Conservation (phyloP, 2,888 invertebrate species). For the Stenchaetothrips biformis region DNA sequence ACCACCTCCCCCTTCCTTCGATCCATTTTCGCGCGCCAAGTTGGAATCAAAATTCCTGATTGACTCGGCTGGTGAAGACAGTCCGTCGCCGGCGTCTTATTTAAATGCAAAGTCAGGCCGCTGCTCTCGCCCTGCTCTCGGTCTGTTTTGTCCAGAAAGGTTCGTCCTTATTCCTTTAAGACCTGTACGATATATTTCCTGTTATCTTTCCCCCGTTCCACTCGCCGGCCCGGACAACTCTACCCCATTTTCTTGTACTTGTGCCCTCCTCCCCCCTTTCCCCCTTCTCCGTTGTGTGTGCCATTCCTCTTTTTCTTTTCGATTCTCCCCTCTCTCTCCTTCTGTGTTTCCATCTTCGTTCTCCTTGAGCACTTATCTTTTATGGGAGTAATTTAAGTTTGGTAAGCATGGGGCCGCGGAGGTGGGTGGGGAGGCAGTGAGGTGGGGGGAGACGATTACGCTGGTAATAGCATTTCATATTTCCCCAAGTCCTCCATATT, state of each 20-base stretch:
- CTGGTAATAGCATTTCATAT: conserved; percentile 25
- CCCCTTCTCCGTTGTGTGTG: background rate
- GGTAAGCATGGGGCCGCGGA: conserved; percentile 16
- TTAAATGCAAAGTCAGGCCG: background rate
- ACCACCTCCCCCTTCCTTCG: background rate
- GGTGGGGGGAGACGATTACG: conserved; percentile 3
- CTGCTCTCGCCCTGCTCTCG: background rate
- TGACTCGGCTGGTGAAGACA: background rate
- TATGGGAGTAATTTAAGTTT: conserved; percentile 25
- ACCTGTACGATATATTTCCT: conserved; percentile 21
- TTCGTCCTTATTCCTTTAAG: conserved; percentile 18
- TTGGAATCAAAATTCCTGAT: background rate
- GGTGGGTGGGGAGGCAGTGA: background rate
- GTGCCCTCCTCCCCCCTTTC: background rate
- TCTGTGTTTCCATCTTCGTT: conserved; percentile 17
- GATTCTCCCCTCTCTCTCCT: background rate
- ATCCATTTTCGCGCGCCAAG: background rate
- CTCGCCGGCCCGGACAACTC: too few species aligned
- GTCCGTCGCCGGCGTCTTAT: background rate
- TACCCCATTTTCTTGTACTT: background rate
- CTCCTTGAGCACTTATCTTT: conserved; percentile 21
- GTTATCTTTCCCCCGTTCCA: conserved; percentile 7
- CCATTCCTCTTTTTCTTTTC: background rate
- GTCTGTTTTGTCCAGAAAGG: conserved; percentile 14
- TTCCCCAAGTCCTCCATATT: conserved; percentile 24